Percentiles rank a stretch among this genome's conserved stretches.
Conservation (phyloP, 2,113 vertebrate species). For the Paralichthys olivaceus region DNA sequence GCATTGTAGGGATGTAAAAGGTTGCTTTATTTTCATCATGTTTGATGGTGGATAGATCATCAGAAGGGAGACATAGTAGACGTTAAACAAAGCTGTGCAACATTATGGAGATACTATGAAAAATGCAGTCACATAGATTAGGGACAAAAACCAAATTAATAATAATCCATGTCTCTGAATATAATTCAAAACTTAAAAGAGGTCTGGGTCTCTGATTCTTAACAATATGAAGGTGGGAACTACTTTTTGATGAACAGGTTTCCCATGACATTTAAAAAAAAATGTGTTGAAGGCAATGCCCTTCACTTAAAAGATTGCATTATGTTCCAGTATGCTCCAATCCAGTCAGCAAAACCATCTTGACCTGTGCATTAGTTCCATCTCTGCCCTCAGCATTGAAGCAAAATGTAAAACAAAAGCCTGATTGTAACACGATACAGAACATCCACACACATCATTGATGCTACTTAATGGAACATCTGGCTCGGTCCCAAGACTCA, state of each 20-base stretch:
- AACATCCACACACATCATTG: conserved; percentile 31
- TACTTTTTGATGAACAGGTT: not conserved
- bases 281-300: not conserved
- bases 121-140: not conserved
- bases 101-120: no score
- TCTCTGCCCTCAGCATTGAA: conserved; percentile 2
- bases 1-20: no score
- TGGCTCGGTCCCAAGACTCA: conserved; percentile 45
- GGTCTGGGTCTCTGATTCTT: not conserved
- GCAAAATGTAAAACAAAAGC: conserved; percentile 28
- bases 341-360: conserved; percentile 36
- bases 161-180: not conserved
- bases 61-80: no score
- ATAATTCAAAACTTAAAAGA: not conserved
- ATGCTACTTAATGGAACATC: conserved; percentile 45
- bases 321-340: not conserved
- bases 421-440: conserved; percentile 30
- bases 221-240: not conserved
- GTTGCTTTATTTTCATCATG: no score
- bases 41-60: no score
- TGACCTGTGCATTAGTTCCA: conserved; percentile 36
- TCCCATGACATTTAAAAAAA: not conserved
- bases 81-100: no score
- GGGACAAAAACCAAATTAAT: no score
- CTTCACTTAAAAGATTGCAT: not conserved